These are phyloP conservation scores for Myrmecophaga tridactyla DNA, from an alignment of 2,113 vertebrate genomes.

Conservation along the genomic window DNA sequence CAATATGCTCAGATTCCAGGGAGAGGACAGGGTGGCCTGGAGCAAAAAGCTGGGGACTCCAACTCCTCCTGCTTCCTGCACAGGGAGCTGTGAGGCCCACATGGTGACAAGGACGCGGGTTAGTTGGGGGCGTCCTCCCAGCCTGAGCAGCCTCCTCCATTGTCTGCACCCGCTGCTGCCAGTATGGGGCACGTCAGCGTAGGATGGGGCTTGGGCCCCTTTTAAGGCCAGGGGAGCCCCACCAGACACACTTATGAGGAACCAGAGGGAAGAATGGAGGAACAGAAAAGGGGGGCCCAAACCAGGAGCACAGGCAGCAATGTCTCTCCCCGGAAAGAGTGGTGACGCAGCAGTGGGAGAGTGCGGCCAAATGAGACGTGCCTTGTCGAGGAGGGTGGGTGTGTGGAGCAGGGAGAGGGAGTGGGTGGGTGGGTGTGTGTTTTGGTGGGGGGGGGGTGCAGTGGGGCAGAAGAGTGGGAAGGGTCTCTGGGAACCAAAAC, in stretches of 20 bases:
- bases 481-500: background rate
- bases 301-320: background rate
- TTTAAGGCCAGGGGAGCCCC: background rate
- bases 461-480: background rate
- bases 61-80: background rate
- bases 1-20: background rate
- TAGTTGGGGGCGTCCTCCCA: background rate
- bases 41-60: background rate
- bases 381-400: slow-evolving; percentile 20
- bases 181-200: background rate
- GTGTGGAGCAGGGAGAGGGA: no score
- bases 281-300: background rate
- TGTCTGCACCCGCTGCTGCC: background rate
- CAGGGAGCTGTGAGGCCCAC: background rate
- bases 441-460: no score
- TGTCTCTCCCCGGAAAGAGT: background rate
- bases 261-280: background rate
- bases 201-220: slow-evolving; percentile 30
- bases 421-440: accelerated
- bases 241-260: background rate
- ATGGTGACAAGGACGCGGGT: background rate
- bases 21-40: background rate
- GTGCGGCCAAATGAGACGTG: slow-evolving; percentile 21
- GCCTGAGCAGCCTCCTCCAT: background rate
- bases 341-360: background rate